Evolutionary conservation across 2,113 vertebrate genomes (phyloP), one percentile per base, ranked within the genome.

Genomic region (Anthoscopus minutus): DNA sequence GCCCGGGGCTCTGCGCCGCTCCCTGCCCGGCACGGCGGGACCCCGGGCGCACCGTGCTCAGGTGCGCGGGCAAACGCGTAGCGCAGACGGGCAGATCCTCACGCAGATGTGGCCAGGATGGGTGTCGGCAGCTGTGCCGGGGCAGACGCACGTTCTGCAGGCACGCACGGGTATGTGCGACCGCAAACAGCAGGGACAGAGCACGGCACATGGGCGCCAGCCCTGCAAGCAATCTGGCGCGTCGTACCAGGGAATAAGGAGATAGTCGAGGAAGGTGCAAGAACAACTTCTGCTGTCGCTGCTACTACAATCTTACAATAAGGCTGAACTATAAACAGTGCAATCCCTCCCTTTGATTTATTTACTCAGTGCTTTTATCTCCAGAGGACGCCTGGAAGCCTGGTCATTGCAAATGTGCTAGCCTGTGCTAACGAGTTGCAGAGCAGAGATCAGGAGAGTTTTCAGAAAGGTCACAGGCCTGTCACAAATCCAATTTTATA

Each of bases 211-310:
- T 0, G 65, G 65, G 24, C 15, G 33, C 70, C 57, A 30, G 48
- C 51, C 62, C 56, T 4, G 0, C 23, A 6, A 45, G 38, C 58
- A 60, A 42, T 3, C 30, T 25, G 42, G 2, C 10, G 19, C 11
- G 0, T n/a, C 1, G 0, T 10, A 25, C 10, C 4, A 8, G 19
- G 18, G 13, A 27, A 16, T 19, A 47, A 54, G 2, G 4, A 50
- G 19, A 18, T 1, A 35, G 44, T 2, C 31, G 20, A n/a, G 30
- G 28, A 83, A 60, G 42, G 80, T 6, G 44, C 40, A 28, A 40
- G 42, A 84, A n/a, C 13, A 30, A 56, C 56, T 66, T 54, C n/a
- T 47, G 38, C 62, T 56, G 15, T 44, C 58, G 11, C 40, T 18
- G 25, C 56, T 79, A 4, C 72, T 54, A 28, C 38, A 24, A 38